These are phyloP conservation scores for Threskiornis aethiopicus DNA, from an alignment of 2,797 vertebrate genomes.

Conservation along the genomic window DNA sequence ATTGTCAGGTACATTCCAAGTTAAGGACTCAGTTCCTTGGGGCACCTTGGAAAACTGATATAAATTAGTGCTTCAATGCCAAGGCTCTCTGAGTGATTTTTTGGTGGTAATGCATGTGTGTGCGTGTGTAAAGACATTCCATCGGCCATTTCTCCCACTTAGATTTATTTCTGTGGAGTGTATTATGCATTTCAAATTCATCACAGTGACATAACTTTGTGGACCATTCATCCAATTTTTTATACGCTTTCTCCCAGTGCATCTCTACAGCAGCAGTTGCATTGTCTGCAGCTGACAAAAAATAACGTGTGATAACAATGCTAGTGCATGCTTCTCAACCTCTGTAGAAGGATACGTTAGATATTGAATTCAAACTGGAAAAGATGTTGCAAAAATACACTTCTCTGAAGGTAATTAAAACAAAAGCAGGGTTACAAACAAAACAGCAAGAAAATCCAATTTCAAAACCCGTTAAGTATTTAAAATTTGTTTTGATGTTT, in stretches of 20 bases:
- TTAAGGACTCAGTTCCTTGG: background rate
- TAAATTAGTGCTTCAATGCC: background rate
- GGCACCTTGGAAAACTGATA: background rate
- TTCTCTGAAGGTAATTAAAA: background rate
- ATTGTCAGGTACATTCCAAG: background rate
- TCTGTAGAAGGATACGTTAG: background rate
- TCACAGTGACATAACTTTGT: background rate
- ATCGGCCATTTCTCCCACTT: background rate
- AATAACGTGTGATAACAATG: background rate
- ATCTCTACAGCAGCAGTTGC: background rate
- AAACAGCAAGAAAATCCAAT: background rate
- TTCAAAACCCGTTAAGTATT: background rate
- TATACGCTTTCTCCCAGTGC: fast-evolving
- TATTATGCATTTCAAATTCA: background rate
- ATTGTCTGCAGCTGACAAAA: background rate
- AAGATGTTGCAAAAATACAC: background rate
- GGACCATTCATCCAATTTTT: background rate
- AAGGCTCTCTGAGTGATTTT: background rate
- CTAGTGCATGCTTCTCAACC: background rate
- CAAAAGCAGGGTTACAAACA: background rate
- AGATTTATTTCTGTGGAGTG: background rate
- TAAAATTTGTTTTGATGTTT: background rate
- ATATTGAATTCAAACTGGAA: background rate
- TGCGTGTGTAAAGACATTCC: background rate
- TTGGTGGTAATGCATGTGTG: background rate